Percentiles rank a stretch among this genome's conserved stretches.
Conservation (phyloP, 2,797 vertebrate species). For the Coluber constrictor region DNA sequence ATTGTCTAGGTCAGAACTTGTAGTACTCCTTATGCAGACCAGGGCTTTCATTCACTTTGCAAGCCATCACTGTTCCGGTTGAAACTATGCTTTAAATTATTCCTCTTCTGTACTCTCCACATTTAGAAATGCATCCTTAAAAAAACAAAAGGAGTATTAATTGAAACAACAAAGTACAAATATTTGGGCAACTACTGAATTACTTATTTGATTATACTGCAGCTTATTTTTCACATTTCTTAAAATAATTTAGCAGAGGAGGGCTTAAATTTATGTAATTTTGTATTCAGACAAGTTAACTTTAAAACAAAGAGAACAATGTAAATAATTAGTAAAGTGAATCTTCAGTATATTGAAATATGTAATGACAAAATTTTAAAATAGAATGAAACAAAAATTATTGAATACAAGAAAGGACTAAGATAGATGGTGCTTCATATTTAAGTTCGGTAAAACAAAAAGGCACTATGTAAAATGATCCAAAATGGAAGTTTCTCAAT, state of each 20-base stretch:
- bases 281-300: neutral
- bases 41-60: conserved; percentile 32
- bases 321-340: neutral
- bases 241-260: neutral
- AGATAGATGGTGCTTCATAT: neutral
- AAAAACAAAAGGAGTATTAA: neutral
- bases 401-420: neutral
- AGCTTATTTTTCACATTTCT: neutral
- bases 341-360: neutral
- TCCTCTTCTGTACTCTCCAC: conserved; percentile 24
- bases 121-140: conserved; percentile 19
- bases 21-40: conserved; percentile 43
- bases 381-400: neutral
- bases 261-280: neutral
- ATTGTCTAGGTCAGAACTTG: neutral
- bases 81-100: conserved; percentile 38
- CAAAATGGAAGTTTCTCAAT: neutral
- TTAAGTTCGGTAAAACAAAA: neutral
- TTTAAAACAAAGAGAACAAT: neutral
- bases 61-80: neutral
- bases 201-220: neutral
- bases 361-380: neutral
- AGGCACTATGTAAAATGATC: neutral
- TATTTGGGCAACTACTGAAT: neutral
- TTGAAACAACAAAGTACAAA: neutral